Conservation (phyloP, 1,140 invertebrate species). For the Meloidogyne hapla region DNA sequence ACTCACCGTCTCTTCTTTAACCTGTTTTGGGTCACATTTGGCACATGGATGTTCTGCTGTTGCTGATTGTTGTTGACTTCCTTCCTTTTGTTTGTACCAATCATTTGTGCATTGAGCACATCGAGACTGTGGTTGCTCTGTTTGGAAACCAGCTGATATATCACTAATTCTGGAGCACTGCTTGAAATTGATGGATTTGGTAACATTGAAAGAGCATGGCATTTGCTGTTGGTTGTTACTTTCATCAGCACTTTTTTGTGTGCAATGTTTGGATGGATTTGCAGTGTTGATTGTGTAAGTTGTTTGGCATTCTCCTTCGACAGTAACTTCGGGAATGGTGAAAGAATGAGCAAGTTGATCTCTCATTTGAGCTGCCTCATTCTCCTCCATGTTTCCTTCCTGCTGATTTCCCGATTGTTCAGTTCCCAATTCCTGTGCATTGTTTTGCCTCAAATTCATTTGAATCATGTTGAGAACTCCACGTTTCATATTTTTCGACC, state of each 20-base stretch:
- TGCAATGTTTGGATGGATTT: no score
- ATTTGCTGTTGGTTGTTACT: background rate
- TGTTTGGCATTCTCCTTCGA: slow-evolving; percentile 38
- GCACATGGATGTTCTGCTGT: slow-evolving; percentile 24
- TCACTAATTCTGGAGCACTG: slow-evolving; percentile 49
- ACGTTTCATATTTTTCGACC: slow-evolving; percentile 64
- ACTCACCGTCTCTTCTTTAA: slow-evolving; percentile 23
- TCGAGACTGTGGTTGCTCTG: slow-evolving; percentile 9
- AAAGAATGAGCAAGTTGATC: slow-evolving; percentile 24
- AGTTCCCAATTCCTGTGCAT: background rate
- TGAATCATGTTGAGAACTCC: slow-evolving; percentile 62
- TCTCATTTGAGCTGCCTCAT: slow-evolving; percentile 9
- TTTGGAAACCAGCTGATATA: slow-evolving; percentile 38
- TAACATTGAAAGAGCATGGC: slow-evolving; percentile 45
- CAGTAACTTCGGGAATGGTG: slow-evolving; percentile 33
- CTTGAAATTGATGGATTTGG: slow-evolving; percentile 58
- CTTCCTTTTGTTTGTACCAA: slow-evolving; percentile 13
- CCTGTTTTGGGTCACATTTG: slow-evolving; percentile 33
- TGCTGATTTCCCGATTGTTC: background rate
- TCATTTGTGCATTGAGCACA: slow-evolving; percentile 24
- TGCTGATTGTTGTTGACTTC: slow-evolving; percentile 9
- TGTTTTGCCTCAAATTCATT: slow-evolving; percentile 39
- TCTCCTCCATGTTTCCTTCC: background rate
- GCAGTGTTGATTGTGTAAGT: slow-evolving; percentile 42
- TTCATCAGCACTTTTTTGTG: no score